Evolutionary conservation across 2,888 invertebrate species (phyloP), one percentile per base, ranked within the genome.

Genomic region (Drosophila kanekoi): DNA sequence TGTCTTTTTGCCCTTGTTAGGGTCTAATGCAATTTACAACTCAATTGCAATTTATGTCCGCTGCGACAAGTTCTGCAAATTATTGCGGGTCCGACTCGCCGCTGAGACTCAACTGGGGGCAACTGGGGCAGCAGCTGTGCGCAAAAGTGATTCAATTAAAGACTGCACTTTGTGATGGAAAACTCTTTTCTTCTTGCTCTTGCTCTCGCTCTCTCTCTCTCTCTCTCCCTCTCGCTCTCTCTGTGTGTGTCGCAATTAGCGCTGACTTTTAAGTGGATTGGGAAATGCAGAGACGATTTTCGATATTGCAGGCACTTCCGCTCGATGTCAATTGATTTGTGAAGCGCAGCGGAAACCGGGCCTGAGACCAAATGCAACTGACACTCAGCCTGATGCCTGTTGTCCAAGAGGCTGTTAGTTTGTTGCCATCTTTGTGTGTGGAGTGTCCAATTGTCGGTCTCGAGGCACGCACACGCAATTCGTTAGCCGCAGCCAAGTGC

Each of bases 401-500:
- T 60, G 67, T 61, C 53, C 67, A 71, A 70, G 72, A 72, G 62
- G 43, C 56, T 63, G 58, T 67, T 63, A 52, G 45, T 62, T 65
- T 65, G 65, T 43, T 65, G 43, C 53, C 62, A 68, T 47, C 59
- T 64, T 61, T 23, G 45, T 51, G 48, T 41, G 43, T 18, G 40
- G 49, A 56, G 60, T 61, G 54, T 45, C 68, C 40, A 43, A 67
- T 63, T 63, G 48, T 58, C 43, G 57, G 69, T 51, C 38, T 61
- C 14, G 23, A 38, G 66, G 75, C 85, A 82, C 79, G 81, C 81
- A 85, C 75, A 72, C 60, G 58, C 82, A 59, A 65, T 77, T 82
- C 62, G 85, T 82, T 79, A 81, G 85, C 53, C 65, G 51, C 68
- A 62, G 44, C 47, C 52, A 58, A 64, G 74, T 44, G 63, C 45